phyloP scores from a whole-genome alignment of 2,888 invertebrate species.

The Latheticus oryzae region DNA sequence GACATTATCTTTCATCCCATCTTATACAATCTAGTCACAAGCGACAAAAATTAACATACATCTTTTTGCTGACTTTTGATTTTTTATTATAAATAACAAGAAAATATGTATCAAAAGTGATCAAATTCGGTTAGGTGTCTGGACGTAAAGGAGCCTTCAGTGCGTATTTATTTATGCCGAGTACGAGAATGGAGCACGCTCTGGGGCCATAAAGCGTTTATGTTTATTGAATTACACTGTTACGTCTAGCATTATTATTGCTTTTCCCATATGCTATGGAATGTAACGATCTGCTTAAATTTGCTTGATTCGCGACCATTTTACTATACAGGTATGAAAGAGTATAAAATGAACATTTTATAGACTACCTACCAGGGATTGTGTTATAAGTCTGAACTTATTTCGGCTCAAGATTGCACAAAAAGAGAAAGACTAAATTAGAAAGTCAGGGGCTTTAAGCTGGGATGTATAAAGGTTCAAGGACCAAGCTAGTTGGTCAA shows the following conservation, averaged over 20 bases:
- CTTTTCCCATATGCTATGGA: constrained; percentile 48
- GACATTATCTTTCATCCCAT: no score
- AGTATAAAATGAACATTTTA: constrained; percentile 18
- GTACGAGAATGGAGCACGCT: constrained; percentile 60
- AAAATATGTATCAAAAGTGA: no score
- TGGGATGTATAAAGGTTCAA: no score
- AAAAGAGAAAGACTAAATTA: no score
- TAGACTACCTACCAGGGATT: constrained; percentile 10
- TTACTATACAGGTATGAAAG: constrained; percentile 18
- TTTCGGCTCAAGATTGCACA: no score
- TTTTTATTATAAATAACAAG: no score
- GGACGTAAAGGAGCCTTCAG: constrained; percentile 25
- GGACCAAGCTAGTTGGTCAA: no score
- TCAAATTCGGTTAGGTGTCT: constrained; percentile 15
- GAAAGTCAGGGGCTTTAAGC: no score
- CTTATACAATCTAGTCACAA: no score
- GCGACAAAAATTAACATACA: no score
- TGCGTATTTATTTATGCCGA: constrained; percentile 55
- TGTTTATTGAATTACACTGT: constrained; percentile 64
- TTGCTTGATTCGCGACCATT: constrained; percentile 30
- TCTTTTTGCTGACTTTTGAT: no score
- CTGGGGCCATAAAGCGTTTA: constrained; percentile 61
- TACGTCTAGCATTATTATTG: constrained; percentile 62
- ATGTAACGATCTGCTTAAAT: constrained; percentile 37
- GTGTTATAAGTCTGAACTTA: no score